A percentile compares a stretch with the other conserved stretches of the same genome.
These are phyloP conservation scores for Anoncus sp. DNA, from an alignment of 2,888 invertebrate genomes.

Conservation along the genomic window DNA sequence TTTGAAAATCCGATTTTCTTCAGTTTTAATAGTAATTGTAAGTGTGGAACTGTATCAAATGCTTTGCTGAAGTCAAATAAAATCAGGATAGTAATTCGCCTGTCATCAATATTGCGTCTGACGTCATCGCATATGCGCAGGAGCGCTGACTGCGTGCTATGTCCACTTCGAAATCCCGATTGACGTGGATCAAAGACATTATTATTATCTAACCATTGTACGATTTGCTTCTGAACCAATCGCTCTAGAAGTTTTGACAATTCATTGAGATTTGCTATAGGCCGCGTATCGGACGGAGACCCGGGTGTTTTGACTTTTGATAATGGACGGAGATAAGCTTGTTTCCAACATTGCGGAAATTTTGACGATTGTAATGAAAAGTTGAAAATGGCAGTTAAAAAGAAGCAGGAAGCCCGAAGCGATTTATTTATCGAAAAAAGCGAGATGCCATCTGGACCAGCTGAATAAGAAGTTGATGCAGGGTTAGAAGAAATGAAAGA, in stretches of 20 bases:
- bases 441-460: background rate
- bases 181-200: conserved; percentile 8
- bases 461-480: too few relatives aligned
- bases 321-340: background rate
- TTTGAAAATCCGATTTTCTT: background rate
- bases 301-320: background rate
- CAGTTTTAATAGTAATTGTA: background rate
- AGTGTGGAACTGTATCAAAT: background rate
- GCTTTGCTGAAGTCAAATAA: conserved; percentile 7
- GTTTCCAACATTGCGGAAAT: conserved; percentile 18
- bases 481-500: too few relatives aligned
- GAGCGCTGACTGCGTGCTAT: conserved; percentile 1
- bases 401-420: too few relatives aligned
- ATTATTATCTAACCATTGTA: background rate
- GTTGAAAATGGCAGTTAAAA: too few relatives aligned
- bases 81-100: conserved; percentile 11
- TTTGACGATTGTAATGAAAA: too few relatives aligned
- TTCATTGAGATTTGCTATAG: conserved; percentile 1
- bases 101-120: conserved; percentile 3
- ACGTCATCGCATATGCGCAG: conserved; percentile 6
- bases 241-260: background rate
- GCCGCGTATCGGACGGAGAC: background rate
- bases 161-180: conserved; percentile 10
- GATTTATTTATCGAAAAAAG: too few relatives aligned
- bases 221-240: background rate